These are phyloP conservation scores for Lycorma delicatula DNA, from an alignment of 1,140 invertebrate species.

Conservation along the genomic window DNA sequence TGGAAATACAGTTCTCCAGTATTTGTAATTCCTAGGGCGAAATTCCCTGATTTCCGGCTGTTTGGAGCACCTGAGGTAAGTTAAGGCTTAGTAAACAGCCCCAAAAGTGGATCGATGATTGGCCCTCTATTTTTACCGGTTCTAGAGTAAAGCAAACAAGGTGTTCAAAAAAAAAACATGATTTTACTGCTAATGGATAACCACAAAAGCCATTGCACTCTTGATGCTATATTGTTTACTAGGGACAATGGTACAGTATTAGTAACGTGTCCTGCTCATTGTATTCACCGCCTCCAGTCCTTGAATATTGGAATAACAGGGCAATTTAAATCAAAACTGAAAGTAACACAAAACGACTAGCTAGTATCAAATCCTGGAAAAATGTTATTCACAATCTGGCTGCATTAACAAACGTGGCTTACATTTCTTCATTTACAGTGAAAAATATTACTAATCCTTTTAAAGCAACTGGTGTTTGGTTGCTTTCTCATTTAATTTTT, in stretches of 20 bases:
- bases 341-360: too few relatives aligned
- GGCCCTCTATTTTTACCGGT: neutral
- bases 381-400: too few relatives aligned
- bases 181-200: neutral
- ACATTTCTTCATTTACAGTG: neutral
- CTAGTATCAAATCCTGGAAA: too few relatives aligned
- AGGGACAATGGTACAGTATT: too few relatives aligned
- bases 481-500: neutral
- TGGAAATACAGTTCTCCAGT: slow-evolving; percentile 32
- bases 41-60: slow-evolving; percentile 27
- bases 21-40: slow-evolving; percentile 32
- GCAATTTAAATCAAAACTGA: too few relatives aligned
- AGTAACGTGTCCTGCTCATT: too few relatives aligned
- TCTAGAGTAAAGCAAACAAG: neutral
- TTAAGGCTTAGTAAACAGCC: slow-evolving; percentile 11
- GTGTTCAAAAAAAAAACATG: neutral
- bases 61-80: slow-evolving; percentile 29
- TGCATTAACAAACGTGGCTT: too few relatives aligned
- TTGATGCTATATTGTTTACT: too few relatives aligned
- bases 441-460: neutral
- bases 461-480: neutral
- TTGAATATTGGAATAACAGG: too few relatives aligned
- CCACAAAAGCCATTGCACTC: neutral
- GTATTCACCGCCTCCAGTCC: too few relatives aligned
- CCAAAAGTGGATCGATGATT: slow-evolving; percentile 19